Evolutionary conservation across 2,113 vertebrate genomes (phyloP).

Genomic region (Perccottus glenii): DNA sequence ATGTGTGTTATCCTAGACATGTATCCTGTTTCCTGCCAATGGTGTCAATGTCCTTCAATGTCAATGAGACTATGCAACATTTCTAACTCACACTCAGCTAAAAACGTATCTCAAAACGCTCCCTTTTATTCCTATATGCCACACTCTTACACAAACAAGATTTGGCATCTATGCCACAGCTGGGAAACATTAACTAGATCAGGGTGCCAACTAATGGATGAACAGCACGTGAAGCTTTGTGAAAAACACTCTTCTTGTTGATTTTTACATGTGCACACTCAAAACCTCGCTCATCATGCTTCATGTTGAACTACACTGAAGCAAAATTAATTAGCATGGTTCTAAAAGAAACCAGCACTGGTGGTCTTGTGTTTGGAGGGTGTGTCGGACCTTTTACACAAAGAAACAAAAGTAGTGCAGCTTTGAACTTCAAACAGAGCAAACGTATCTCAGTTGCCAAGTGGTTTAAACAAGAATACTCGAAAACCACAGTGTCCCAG

Average conservation of each 20-base stretch:
- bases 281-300: neutral
- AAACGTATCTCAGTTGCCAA: no score
- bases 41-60: neutral
- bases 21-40: neutral
- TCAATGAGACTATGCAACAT: neutral
- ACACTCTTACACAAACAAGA: constrained; percentile 18
- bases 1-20: neutral
- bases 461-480: no score
- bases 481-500: neutral
- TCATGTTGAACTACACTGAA: neutral
- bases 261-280: neutral
- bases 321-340: no score
- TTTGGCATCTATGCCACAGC: constrained; percentile 54
- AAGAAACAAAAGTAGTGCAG: no score
- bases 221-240: constrained; percentile 46
- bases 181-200: constrained; percentile 74
- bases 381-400: no score
- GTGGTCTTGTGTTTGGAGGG: no score
- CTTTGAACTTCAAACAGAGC: no score
- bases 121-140: neutral
- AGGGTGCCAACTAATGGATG: constrained; percentile 35
- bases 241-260: constrained; percentile 14
- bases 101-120: neutral
- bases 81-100: constrained; percentile 22
- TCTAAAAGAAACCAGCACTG: no score